phyloP scores from a whole-genome alignment of 2,113 vertebrate genomes.

The Ameiurus melas region DNA sequence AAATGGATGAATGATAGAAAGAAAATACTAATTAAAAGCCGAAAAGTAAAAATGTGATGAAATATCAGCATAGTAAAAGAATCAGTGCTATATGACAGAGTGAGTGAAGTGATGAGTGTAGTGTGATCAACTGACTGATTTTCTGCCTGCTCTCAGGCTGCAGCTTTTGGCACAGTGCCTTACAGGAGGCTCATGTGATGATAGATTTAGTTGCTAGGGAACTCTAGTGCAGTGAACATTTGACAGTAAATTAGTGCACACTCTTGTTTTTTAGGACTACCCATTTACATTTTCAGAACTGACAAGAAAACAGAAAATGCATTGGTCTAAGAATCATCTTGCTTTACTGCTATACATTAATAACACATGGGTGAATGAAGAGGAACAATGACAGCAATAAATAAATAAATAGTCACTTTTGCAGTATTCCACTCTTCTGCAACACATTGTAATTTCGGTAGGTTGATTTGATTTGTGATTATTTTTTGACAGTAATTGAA shows the following conservation, averaged over 20 bases:
- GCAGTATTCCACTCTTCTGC: neutral
- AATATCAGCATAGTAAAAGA: neutral
- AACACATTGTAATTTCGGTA: neutral
- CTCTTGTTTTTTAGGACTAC: neutral
- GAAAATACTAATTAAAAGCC: neutral
- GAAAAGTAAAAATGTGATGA: neutral
- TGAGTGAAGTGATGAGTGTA: neutral
- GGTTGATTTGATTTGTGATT: neutral
- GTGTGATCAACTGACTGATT: neutral
- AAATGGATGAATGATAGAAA: too few relatives aligned
- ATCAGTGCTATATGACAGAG: neutral
- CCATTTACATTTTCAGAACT: neutral
- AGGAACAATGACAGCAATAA: neutral
- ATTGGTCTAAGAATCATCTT: neutral
- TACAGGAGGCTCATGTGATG: neutral
- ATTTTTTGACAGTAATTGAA: neutral
- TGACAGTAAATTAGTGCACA: neutral
- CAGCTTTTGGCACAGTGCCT: neutral
- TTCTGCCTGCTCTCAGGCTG: neutral
- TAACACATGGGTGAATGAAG: neutral
- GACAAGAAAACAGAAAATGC: neutral
- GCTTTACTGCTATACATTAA: neutral
- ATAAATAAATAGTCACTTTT: neutral
- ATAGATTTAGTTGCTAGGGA: constrained; percentile 12
- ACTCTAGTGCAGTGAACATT: constrained; percentile 4